Base-by-base conservation (phyloP, 2,888 invertebrate species). In the Ichneumoninae sp. region DNA sequence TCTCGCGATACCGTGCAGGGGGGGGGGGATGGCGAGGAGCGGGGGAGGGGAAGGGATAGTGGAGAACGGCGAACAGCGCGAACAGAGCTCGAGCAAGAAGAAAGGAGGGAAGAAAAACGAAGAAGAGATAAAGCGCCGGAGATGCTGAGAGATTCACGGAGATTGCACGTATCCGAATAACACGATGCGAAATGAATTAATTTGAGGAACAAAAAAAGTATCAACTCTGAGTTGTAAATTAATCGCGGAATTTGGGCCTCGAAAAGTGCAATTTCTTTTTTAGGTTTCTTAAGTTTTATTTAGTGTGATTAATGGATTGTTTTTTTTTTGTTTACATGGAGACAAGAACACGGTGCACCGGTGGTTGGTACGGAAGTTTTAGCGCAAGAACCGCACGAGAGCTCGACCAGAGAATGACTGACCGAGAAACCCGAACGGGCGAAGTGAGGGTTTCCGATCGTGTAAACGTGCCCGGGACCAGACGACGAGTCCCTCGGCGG, bases 381-480 rank as follows among this genome's bases (percentile, higher is more conserved):
- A 50, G 36, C 60, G 68, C 57, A 69, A 72, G 62, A 78, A 74
- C 78, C 82, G 74, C 82, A 68, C 82, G 78, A 78, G 50, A 62
- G 74, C 72, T 22, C 82, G 82, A 74, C 74, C 82, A 78, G 82
- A 82, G 82, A 70, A 82, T 74, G 82, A 82, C 82, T 82, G 82
- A 82, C 82, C 82, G 78, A 82, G 82, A 82, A 82, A 82, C 69
- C 68, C 78, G 71, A 52, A 62, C 60, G 77, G 57, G 77, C 66
- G 66, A 50, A 75, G 50, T 69, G 65, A 76, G 66, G 76, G 71
- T 82, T 57, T 30, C 78, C 77, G 76, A 65, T 66, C 82, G 57
- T 82, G 82, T 22, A 52, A 65, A 36, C 71, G 71, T 57, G 71
- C 19, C 33, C 36, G 71, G 54, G 62, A 40, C 62, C 70, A 69